Base-by-base conservation (phyloP, 2,797 vertebrate genomes). In the Rhadinocentrus ornatus region DNA sequence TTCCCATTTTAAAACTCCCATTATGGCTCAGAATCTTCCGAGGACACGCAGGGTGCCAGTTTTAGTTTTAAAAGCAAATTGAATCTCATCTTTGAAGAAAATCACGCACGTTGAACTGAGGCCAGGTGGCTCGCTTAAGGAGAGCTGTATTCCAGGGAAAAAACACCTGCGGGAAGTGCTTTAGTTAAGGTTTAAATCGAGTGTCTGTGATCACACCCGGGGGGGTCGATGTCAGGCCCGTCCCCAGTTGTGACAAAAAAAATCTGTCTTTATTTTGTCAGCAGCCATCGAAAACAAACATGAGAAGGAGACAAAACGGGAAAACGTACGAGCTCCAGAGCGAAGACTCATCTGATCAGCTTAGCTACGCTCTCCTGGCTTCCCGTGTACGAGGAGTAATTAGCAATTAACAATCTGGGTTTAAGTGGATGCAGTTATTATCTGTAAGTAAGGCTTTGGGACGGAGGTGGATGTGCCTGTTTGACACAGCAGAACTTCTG, bases 351-450 rank as follows among this genome's bases (percentile, higher is more conserved):
- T 92, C 86, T 90, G 91, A 93, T 93, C 86, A 82, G 88, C 91
- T 94, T 93, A 92, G 90, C 82, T 72, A 82, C 72, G 84, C 87
- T 92, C 89, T 90, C 88, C 89, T 93, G 87, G 87, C 85, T 91
- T 83, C 87, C 80, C 77, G 39, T 82, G 84, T 80, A 85, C 54
- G 54, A 83, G 70, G 78, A 90, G 87, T 91, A 93, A 94, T 95
- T 92, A 93, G 90, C 89, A 93, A 94, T 91, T 93, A 93, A 91
- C 88, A 90, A 88, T 87, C 85, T 80, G 76, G 85, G 64, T 92
- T 94, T 93, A 91, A 87, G 83, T 53, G 85, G 84, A 91, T 88
- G 79, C 86, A 88, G 80, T 89, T 91, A 87, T 88, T 88, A 92
- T 89, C 89, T 85, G 75, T 71, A 70, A 61, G 83, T 65, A 65